Percentiles rank a stretch among this genome's conserved stretches.
Evolutionary conservation across 2,888 invertebrate species (phyloP).

Genomic region (Morpho helenor): DNA sequence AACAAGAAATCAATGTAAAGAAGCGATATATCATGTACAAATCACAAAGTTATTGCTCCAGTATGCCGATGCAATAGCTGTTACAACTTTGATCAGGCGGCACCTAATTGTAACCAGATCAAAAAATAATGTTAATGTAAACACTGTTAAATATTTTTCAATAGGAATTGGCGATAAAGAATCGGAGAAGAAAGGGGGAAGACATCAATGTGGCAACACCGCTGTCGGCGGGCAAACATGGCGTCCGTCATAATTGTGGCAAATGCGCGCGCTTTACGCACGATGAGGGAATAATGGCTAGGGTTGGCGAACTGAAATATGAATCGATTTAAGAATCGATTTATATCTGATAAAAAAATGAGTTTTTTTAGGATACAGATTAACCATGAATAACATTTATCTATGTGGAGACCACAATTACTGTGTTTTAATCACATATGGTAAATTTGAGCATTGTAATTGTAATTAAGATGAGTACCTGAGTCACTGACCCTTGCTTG

Average conservation of each 20-base stretch:
- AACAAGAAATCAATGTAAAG: conserved; percentile 9
- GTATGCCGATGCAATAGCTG: conserved; percentile 2
- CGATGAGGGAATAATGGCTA: conserved; percentile 34
- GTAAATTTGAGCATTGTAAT: no score
- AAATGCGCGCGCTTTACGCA: conserved; percentile 44
- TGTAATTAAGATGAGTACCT: no score
- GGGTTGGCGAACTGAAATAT: not conserved
- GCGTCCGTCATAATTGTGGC: conserved; percentile 37
- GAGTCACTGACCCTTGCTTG: no score
- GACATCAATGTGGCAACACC: conserved; percentile 40
- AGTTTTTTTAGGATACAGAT: not conserved
- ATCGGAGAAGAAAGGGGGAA: conserved; percentile 42
- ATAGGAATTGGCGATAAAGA: conserved; percentile 56
- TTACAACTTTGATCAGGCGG: conserved; percentile 23
- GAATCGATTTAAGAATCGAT: not conserved
- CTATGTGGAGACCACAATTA: no score
- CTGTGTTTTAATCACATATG: no score
- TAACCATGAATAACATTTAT: no score
- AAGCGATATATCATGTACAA: conserved; percentile 7
- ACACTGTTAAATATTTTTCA: conserved; percentile 32
- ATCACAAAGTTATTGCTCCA: conserved; percentile 10
- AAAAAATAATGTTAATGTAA: conserved; percentile 22
- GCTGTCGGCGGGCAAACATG: conserved; percentile 44
- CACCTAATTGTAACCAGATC: conserved; percentile 24
- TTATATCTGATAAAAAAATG: not conserved